phyloP scores from a whole-genome alignment of 1,140 invertebrate genomes.

The Diploscapter pachys region DNA sequence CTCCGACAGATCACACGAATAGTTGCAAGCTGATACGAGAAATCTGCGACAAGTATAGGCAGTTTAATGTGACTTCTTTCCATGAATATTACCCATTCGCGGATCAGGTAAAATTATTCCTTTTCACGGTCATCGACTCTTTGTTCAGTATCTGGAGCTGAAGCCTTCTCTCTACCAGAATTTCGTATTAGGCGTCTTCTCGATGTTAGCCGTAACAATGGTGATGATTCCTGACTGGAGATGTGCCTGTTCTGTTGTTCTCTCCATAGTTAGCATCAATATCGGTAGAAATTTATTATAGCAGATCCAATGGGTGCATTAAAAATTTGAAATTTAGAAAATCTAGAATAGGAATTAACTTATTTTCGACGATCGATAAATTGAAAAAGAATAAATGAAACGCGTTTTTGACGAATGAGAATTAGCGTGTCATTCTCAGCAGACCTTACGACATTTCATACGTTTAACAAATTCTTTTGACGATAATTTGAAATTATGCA shows the following conservation, averaged over 20 bases:
- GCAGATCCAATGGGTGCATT: no score
- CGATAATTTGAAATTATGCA: no score
- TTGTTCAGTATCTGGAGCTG: slow-evolving; percentile 55
- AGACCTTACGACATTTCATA: no score
- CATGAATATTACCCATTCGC: slow-evolving; percentile 59
- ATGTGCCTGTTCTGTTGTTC: slow-evolving; percentile 73
- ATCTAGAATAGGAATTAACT: no score
- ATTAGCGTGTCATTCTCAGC: no score
- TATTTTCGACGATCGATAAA: no score
- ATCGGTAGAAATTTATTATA: slow-evolving; percentile 56
- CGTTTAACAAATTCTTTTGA: no score
- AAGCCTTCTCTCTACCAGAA: slow-evolving; percentile 71
- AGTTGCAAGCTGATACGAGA: slow-evolving; percentile 53
- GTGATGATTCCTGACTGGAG: slow-evolving; percentile 74
- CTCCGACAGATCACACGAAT: slow-evolving; percentile 56
- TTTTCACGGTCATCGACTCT: neutral
- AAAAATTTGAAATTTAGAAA: no score
- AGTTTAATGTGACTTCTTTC: slow-evolving; percentile 59
- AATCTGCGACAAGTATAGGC: slow-evolving; percentile 43
- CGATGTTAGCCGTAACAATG: slow-evolving; percentile 76
- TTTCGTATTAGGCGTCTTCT: slow-evolving; percentile 72
- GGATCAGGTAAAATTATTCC: slow-evolving; percentile 40
- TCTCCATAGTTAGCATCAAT: slow-evolving; percentile 74
- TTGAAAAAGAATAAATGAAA: no score
- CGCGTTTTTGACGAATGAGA: no score